Evolutionary conservation across 2,888 invertebrate species (phyloP).

Genomic region (Seira sanloemensis): DNA sequence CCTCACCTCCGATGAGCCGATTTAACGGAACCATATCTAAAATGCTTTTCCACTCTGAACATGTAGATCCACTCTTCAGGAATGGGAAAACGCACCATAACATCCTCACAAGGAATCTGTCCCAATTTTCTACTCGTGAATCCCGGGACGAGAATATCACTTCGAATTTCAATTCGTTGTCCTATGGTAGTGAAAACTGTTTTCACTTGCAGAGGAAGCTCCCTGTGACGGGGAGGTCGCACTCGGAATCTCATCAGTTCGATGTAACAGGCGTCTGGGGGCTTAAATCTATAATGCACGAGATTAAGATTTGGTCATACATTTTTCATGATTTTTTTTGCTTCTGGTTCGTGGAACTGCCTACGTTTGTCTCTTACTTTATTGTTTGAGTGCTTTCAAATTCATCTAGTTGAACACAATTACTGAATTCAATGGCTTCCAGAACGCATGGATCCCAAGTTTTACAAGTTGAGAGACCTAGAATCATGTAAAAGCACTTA

Average conservation of each 20-base stretch:
- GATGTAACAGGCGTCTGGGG: conserved; percentile 98
- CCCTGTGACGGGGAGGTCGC: conserved; percentile 95
- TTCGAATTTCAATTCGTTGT: conserved; percentile 90
- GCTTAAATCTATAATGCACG: conserved; percentile 85
- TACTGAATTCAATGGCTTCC: conserved; percentile 95
- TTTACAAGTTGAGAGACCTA: conserved; percentile 96
- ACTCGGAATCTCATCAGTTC: conserved; percentile 97
- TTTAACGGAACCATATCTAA: conserved; percentile 97
- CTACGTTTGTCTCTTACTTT: no score
- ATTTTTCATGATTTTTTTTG: no score
- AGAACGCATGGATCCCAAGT: conserved; percentile 92
- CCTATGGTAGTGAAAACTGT: conserved; percentile 92
- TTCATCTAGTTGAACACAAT: conserved; percentile 92
- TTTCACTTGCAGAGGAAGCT: conserved; percentile 96
- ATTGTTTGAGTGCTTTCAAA: conserved; percentile 90
- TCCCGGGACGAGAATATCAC: conserved; percentile 97
- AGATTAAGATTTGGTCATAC: conserved; percentile 4
- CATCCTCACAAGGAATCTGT: conserved; percentile 98
- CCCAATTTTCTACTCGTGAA: conserved; percentile 96
- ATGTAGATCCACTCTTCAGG: conserved; percentile 99
- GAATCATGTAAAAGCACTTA: background rate
- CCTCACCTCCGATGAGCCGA: conserved; percentile 85
- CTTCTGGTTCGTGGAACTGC: no score
- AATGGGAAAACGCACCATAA: conserved; percentile 95
- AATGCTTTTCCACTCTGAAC: conserved; percentile 98